Evolutionary conservation across 2,888 invertebrate species (phyloP), one percentile per base, ranked within the genome.

Genomic region (Therioaphis trifolii): DNA sequence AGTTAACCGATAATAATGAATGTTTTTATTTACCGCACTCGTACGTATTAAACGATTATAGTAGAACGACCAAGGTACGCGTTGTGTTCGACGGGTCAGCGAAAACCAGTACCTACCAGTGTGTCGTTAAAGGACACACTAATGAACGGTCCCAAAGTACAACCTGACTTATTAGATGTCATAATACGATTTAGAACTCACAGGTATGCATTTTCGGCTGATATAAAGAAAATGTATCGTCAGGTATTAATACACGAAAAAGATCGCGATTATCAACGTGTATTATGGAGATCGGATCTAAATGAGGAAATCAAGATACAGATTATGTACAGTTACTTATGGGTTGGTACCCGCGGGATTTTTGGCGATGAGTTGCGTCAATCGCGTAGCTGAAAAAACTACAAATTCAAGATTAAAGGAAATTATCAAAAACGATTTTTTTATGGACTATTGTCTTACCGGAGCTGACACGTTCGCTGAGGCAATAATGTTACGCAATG

Each of bases 291-390:
- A 52, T 27, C 52, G 11, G 7, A 49, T 58, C 18, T 85, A 9
- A 69, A 29, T 15, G 58, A 79, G 1, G 29, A 40, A 21, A 55
- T 84, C 35, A 14, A 55, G 0, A 29, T 80, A 15, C 86, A 86
- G 82, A 15, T 84, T 88, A 12, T 87, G 86, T 86, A 88, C 87
- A 0, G 86, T 89, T 5, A 88, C 88, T 0, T 89, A 89, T 40
- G 82, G 82, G 0, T 68, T 68, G 7, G 49, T 63, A 3, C 66
- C 76, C 2, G 85, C 76, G 4, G 76, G 87, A 18, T 88, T 85
- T 85, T 66, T 88, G 12, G 87, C 88, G 0, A 86, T 86, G 0
- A 46, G 87, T 66, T 86, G 85, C 24, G 66, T 88, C 18, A 58
- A 86, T 61, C 86, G 87, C 76, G 46, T 87, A 27, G 87, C 87